Conservation (phyloP, 2,797 vertebrate genomes). For the Poeciliopsis gracilis region DNA sequence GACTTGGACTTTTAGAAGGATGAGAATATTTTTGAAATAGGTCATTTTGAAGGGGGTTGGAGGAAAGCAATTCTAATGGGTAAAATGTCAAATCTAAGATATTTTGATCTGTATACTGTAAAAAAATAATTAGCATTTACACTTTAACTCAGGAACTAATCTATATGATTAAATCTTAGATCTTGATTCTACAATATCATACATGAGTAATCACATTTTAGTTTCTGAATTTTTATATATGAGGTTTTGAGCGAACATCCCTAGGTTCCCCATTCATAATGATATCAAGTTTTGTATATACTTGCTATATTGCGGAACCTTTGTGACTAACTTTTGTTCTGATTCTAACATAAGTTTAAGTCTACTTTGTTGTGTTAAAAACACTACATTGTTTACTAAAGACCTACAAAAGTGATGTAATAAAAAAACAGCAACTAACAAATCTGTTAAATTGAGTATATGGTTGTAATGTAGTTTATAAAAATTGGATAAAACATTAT, state of each 20-base stretch:
- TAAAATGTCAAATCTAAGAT: background rate
- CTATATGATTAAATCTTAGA: background rate
- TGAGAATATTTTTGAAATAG: background rate
- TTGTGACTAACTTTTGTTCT: background rate
- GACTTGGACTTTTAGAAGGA: no score
- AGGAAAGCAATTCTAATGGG: background rate
- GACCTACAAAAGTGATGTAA: background rate
- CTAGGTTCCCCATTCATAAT: background rate
- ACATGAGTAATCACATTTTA: background rate
- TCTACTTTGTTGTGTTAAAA: background rate
- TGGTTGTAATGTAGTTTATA: background rate
- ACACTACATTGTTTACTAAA: background rate
- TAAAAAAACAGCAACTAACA: no score
- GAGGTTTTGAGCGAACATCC: background rate
- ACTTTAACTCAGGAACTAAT: background rate
- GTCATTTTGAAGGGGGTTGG: background rate
- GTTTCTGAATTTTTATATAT: background rate
- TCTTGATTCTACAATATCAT: background rate
- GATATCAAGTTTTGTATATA: background rate
- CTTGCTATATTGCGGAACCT: background rate
- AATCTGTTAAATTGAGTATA: background rate
- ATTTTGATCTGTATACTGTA: background rate
- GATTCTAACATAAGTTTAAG: background rate
- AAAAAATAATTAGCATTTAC: background rate
- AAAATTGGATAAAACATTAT: background rate